phyloP scores from a whole-genome alignment of 2,888 invertebrate species.

The Sepiola atlantica region DNA sequence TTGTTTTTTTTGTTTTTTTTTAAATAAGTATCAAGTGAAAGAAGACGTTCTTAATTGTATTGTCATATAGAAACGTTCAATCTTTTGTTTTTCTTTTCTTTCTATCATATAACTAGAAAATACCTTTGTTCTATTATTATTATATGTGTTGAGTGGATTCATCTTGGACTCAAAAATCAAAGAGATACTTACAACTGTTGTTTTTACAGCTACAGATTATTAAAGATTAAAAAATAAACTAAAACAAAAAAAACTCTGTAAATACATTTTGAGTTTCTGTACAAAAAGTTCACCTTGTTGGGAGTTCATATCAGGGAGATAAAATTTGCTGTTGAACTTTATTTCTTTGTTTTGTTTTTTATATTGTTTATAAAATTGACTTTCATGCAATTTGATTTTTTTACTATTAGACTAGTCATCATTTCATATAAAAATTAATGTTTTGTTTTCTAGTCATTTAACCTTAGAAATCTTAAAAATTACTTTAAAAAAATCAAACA shows the following conservation, averaged over 20 bases:
- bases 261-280: slow-evolving; percentile 1
- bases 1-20: too few relatives aligned
- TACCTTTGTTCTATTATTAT: background rate
- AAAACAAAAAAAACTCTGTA: background rate
- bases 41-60: background rate
- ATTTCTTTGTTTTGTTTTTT: background rate
- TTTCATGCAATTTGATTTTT: background rate
- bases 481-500: too few relatives aligned
- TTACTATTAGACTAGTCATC: too few relatives aligned
- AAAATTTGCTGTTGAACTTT: background rate
- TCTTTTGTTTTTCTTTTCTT: background rate
- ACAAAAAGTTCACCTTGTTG: background rate
- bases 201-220: background rate
- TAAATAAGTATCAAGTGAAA: background rate
- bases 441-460: too few relatives aligned
- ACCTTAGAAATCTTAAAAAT: too few relatives aligned
- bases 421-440: too few relatives aligned
- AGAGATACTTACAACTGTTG: background rate
- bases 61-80: background rate
- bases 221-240: background rate
- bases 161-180: background rate
- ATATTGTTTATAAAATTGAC: background rate
- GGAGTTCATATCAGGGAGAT: slow-evolving; percentile 19
- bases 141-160: background rate
- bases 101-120: background rate